Base-by-base conservation (phyloP, 2,797 vertebrate genomes). In the Muraenolepis orangiensis region DNA sequence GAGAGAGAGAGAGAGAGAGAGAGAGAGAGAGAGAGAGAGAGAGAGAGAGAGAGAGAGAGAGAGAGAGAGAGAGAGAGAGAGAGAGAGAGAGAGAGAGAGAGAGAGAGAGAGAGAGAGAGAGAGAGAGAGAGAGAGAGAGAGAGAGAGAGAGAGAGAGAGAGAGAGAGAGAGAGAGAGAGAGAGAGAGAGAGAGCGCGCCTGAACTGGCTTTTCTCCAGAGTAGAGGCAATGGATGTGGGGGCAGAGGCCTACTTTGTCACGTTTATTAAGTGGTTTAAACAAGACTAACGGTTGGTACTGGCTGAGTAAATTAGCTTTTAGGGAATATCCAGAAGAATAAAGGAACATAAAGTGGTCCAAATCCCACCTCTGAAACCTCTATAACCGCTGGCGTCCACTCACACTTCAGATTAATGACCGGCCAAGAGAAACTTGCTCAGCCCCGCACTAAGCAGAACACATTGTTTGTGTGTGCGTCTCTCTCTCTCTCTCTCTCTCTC, bases 211-310 rank as follows among this genome's bases (percentile, higher is more conserved):
- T 82, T 82, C 51, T 23, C 51, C 51, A 57, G 51, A 57, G 51
- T 8, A 57, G 51, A 7, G 51, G 20, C 51, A 10, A 23, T 57
- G 51, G 20, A 23, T 57, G n/a, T 2, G 6, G 74, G 51, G 76
- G 81, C 76, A 81, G 78, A 86, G 80, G 84, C 80, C 87, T 77
- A 78, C 84, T 88, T 80, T 85, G 82, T 85, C 78, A 81, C 81
- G 81, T 88, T 81, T 84, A 84, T 84, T 79, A 80, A 87, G 72
- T 72, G 72, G 66, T 84, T 77, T 61, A 71, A 86, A 73, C 69
- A 73, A 73, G 74, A 79, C 83, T 85, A 57, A 57, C 51, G 51
- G 42, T 4, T 20, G 69, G 79, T 80, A 80, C 76, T 78, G 42
- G 68, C 72, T 42, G 29, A 70, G 72, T 72, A 79, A 83, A 81